Percentiles rank a stretch among this genome's conserved stretches.
These are phyloP conservation scores for Protobothrops mucrosquamatus DNA, from an alignment of 2,113 vertebrate species.

Conservation along the genomic window DNA sequence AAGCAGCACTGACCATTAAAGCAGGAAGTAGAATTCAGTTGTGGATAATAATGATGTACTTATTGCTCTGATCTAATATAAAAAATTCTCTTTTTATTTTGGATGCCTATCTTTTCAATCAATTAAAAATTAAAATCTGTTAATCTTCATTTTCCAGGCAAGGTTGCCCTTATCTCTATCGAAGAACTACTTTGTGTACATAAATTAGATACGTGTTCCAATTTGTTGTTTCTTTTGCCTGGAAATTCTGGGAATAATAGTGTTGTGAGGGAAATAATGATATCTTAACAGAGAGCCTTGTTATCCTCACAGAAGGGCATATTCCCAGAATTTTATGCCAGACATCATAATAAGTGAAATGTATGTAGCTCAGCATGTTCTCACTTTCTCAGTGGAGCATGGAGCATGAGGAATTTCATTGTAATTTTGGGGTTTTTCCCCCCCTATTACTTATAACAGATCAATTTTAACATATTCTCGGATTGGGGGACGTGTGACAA, in stretches of 20 bases:
- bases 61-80: background rate
- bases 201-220: background rate
- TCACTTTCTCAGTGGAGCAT: background rate
- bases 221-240: background rate
- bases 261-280: background rate
- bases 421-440: background rate
- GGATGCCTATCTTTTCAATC: background rate
- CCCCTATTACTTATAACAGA: slow-evolving; percentile 57
- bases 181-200: background rate
- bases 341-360: background rate
- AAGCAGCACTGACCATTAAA: background rate
- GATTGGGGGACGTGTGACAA: slow-evolving; percentile 90
- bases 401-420: slow-evolving; percentile 9
- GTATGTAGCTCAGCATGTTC: background rate
- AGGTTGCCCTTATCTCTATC: background rate
- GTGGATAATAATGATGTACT: background rate
- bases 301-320: background rate
- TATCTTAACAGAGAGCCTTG: background rate
- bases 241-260: background rate
- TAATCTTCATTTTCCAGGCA: background rate
- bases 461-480: slow-evolving; percentile 93
- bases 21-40: background rate
- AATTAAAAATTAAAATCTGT: background rate
- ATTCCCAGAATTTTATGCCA: background rate
- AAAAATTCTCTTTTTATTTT: background rate